Evolutionary conservation across 2,888 invertebrate genomes (phyloP), one percentile per base, ranked within the genome.

Genomic region (Tetropium fuscum): DNA sequence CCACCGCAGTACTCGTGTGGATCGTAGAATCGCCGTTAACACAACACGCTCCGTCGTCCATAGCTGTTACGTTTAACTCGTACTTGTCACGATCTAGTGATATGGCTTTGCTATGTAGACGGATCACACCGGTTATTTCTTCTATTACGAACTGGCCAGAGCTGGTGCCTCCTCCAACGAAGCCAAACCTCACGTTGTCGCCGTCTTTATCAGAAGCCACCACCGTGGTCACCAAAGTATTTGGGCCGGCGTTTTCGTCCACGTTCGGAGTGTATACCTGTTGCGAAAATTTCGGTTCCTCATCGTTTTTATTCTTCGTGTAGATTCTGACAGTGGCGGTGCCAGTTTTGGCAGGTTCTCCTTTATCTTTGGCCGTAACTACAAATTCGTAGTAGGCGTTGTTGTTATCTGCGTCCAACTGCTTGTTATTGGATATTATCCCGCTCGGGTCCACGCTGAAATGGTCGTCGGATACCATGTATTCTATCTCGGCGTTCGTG

Each of bases 221-320:
- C 0, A 98, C 95, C 0, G 97, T 97, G 4, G 97, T 97, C 0
- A 98, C 97, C 40, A 97, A 84, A 3, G 97, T 97, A 75, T 95
- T 96, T 0, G 96, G 94, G 0, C 96, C 96, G 6, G 96, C 96
- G 80, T 96, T 96, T 81, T 97, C 97, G 78, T 96, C 96, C 0
- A 97, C 96, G 81, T 96, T 97, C 0, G 97, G 96, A 1, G 96
- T 96, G 81, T 97, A 97, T 2, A 97, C 96, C 84, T 96, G 95
- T 76, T 97, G 97, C 0, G 95, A 95, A 80, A 97, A 97, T 80
- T 95, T 96, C 0, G 98, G 98, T 77, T 95, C 94, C 82, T 98
- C 97, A 78, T 98, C 98, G 82, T 98, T 98, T 82, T 97, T 97
- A 78, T 98, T 98, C 77, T 96, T 96, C n/a, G 97, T 97, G 78